Evolutionary conservation across 2,888 invertebrate species (phyloP).

Genomic region (Hyalella azteca): DNA sequence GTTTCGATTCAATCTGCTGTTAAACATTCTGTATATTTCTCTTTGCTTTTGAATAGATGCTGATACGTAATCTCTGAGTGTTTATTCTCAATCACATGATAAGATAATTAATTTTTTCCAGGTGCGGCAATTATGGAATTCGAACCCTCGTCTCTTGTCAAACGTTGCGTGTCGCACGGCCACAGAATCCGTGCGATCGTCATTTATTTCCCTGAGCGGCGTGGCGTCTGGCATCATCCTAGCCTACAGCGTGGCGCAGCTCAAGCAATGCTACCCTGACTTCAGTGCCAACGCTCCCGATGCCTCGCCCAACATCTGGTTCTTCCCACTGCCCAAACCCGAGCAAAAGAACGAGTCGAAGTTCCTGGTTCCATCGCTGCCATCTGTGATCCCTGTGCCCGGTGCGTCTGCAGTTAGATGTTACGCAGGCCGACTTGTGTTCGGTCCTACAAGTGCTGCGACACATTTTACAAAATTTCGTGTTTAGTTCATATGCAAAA

Average conservation of each 20-base stretch:
- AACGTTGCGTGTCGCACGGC: conserved; percentile 48
- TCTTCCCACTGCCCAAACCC: conserved; percentile 52
- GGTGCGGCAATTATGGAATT: conserved; percentile 57
- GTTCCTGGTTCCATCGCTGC: conserved; percentile 35
- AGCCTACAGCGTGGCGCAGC: conserved; percentile 54
- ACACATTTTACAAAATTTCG: too few species aligned
- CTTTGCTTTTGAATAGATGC: too few species aligned
- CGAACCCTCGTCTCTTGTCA: conserved; percentile 56
- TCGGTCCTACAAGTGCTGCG: too few species aligned
- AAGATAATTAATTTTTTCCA: too few species aligned
- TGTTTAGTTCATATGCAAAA: too few species aligned
- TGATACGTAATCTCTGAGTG: too few species aligned
- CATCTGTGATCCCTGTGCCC: conserved; percentile 28
- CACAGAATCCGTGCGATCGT: conserved; percentile 53
- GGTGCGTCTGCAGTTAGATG: too few species aligned
- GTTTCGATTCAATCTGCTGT: too few species aligned
- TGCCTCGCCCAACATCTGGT: conserved; percentile 50
- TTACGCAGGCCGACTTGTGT: too few species aligned
- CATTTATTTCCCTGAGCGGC: conserved; percentile 57
- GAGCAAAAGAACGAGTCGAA: neutral
- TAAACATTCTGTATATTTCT: too few species aligned
- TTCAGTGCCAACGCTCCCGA: conserved; percentile 26
- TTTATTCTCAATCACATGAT: too few species aligned
- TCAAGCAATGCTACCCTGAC: conserved; percentile 54
- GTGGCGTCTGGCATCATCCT: conserved; percentile 57